Evolutionary conservation across 1,140 invertebrate genomes (phyloP), one percentile per base, ranked within the genome.

Genomic region (Megalopta genalis): DNA sequence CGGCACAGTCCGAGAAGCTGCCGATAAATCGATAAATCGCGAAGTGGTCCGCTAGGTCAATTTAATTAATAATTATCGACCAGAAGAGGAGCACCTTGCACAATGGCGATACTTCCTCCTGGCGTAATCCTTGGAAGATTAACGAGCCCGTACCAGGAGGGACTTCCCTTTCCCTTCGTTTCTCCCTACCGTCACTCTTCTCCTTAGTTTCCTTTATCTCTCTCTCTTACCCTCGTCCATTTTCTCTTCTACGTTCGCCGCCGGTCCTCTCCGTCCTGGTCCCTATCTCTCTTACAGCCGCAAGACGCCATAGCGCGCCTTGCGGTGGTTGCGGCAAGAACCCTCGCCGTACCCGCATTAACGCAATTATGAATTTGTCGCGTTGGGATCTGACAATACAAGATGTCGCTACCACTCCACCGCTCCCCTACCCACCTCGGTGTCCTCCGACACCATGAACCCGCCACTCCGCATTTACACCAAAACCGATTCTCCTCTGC

Each of bases 311-410:
- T 85, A 85, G 85, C 85, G 88, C 85, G 88, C 87, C 90, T 91
- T 90, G 91, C 86, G 90, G 90, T 90, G 87, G 84, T 85, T 90
- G 89, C 82, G 90, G 90, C 87, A 84, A 89, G 85, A 80, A 86
- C 80, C 85, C 88, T 87, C 88, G 87, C 78, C 84, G 88, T 87
- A 88, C 87, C 88, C 89, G 88, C 89, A 93, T 92, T 92, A 93
- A 92, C 90, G 91, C 90, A 92, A 92, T 92, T 93, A 93, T 93
- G 91, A 92, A 93, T 93, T 92, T 92, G 91, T 92, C 91, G 92
- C 91, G 88, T 82, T 89, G 86, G 88, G 87, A 91, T 91, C 89
- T 92, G 92, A 92, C 91, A 93, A 93, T 93, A 93, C 91, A 93
- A 93, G 91, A 92, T 92, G 91, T 90, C 84, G 89, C 90, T 86